Percentiles rank a stretch among this genome's conserved stretches.
Evolutionary conservation across 2,888 invertebrate species (phyloP).

Genomic region (Nymphalis polychloros): DNA sequence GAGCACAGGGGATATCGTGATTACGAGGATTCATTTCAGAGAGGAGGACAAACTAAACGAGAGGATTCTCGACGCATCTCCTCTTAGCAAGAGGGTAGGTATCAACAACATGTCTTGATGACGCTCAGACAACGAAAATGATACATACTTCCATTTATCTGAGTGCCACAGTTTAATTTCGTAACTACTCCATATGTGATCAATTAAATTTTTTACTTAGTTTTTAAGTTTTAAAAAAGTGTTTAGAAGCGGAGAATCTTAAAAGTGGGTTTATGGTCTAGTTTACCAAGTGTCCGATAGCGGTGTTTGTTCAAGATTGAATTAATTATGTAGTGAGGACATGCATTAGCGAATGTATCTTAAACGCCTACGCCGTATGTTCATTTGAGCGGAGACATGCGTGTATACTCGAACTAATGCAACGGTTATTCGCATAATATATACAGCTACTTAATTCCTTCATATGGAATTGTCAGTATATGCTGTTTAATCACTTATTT

Average conservation of each 20-base stretch:
- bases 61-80: slow-evolving; percentile 73
- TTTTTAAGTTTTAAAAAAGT: slow-evolving; percentile 52
- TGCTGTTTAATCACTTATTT: slow-evolving; percentile 57
- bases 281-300: slow-evolving; percentile 56
- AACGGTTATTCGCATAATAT: slow-evolving; percentile 68
- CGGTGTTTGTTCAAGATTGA: slow-evolving; percentile 69
- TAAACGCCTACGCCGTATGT: slow-evolving; percentile 69
- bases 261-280: slow-evolving; percentile 43
- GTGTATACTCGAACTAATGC: slow-evolving; percentile 70
- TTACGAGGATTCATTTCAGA: slow-evolving; percentile 88
- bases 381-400: slow-evolving; percentile 76
- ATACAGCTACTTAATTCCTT: slow-evolving; percentile 67
- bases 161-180: slow-evolving; percentile 73
- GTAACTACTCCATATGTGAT: slow-evolving; percentile 69
- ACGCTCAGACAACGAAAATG: slow-evolving; percentile 51
- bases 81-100: slow-evolving; percentile 66
- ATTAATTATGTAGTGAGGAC: slow-evolving; percentile 69
- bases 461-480: slow-evolving; percentile 61
- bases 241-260: slow-evolving; percentile 37
- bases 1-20: slow-evolving; percentile 95
- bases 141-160: slow-evolving; percentile 65
- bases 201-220: slow-evolving; percentile 58
- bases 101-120: slow-evolving; percentile 76
- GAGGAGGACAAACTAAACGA: slow-evolving; percentile 77
- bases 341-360: slow-evolving; percentile 64